Percentiles rank a stretch among this genome's conserved stretches.
Conservation (phyloP, 2,797 vertebrate species). For the Hapalemur alaotrensis region DNA sequence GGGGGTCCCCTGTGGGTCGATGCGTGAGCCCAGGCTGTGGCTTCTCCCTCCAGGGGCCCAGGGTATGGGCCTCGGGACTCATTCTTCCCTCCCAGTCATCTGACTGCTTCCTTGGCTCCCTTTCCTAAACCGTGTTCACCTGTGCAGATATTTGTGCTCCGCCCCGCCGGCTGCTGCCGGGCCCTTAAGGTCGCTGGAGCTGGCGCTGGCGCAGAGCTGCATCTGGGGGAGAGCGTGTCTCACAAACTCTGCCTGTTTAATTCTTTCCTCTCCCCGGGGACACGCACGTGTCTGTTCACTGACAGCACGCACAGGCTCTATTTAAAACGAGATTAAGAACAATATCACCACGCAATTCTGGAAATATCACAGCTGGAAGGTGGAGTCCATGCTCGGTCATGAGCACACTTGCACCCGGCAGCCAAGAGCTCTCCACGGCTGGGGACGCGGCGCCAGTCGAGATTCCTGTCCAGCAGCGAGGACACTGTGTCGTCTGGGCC, state of each 20-base stretch:
- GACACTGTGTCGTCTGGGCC: neutral
- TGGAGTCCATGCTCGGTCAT: neutral
- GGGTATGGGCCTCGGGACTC: neutral
- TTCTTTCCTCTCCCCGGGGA: neutral
- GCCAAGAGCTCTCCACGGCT: neutral
- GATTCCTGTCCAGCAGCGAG: accelerated
- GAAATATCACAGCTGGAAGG: neutral
- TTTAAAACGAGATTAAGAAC: neutral
- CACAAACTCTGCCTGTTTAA: no score
- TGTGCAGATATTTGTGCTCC: conserved; percentile 33
- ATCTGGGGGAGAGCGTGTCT: neutral
- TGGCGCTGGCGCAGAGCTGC: neutral
- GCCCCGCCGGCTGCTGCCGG: neutral
- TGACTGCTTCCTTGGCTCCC: neutral
- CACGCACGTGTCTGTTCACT: neutral
- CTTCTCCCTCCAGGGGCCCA: neutral
- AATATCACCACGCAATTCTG: no score
- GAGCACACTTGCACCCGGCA: neutral
- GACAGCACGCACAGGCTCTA: neutral
- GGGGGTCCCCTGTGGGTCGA: accelerated
- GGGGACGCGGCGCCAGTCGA: neutral
- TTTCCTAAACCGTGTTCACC: neutral
- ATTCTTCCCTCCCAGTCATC: neutral
- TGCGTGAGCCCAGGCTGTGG: neutral
- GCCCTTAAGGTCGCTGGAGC: neutral